Conservation (phyloP, 2,113 vertebrate genomes). For the Cololabis saira region DNA sequence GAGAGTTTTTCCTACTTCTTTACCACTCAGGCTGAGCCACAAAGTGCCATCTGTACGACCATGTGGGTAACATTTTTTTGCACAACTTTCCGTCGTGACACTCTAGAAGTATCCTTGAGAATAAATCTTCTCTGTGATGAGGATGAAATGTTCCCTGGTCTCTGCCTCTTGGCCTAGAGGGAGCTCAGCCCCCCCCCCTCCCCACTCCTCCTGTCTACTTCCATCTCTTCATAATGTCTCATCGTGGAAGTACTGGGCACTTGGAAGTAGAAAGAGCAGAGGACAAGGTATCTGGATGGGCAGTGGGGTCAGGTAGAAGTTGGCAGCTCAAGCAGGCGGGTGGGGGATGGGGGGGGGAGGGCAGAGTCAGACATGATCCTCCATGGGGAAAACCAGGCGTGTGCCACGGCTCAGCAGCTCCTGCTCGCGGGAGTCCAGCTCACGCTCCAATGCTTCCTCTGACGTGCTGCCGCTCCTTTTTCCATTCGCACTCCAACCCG, state of each 20-base stretch:
- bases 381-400: constrained; percentile 93
- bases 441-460: constrained; percentile 91
- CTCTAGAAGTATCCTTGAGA: constrained; percentile 18
- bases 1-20: not conserved
- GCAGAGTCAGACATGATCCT: constrained; percentile 88
- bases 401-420: constrained; percentile 92
- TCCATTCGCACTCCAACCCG: constrained; percentile 77
- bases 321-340: constrained; percentile 9
- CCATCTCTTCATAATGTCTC: constrained; percentile 18
- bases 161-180: constrained; percentile 12
- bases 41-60: constrained; percentile 11
- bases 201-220: constrained; percentile 13
- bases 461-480: constrained; percentile 86
- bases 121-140: constrained; percentile 32
- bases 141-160: constrained; percentile 39
- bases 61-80: constrained; percentile 20
- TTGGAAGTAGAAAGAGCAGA: constrained; percentile 18
- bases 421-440: constrained; percentile 90
- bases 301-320: constrained; percentile 17
- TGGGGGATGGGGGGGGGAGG: not conserved
- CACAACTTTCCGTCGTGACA: not conserved
- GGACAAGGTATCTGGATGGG: constrained; percentile 18
- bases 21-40: constrained; percentile 5
- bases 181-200: constrained; percentile 22
- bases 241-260: constrained; percentile 28